Evolutionary conservation across 64 coral and sea anemone genomes (phyloP).

Genomic region (Montipora cactus): DNA sequence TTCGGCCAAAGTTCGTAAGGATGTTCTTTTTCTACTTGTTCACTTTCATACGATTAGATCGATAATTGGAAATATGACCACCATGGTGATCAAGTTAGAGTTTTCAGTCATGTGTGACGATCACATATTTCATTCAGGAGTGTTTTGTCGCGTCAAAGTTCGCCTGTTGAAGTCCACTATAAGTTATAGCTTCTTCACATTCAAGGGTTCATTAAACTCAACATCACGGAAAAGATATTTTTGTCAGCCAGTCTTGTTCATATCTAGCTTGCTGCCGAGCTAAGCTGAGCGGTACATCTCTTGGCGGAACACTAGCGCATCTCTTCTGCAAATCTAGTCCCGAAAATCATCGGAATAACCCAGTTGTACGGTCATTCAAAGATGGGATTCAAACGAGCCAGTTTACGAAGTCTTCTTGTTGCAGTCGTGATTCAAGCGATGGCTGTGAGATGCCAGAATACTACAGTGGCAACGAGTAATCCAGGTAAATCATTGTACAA

Average conservation of each 20-base stretch:
- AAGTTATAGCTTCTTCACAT: neutral
- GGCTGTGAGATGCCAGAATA: slow-evolving; percentile 1
- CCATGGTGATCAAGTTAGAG: neutral
- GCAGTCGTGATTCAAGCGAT: neutral
- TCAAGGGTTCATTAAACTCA: slow-evolving; percentile 15
- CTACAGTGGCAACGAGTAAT: neutral
- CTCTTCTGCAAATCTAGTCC: too few relatives aligned
- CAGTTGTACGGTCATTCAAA: too few relatives aligned
- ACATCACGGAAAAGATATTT: slow-evolving; percentile 34
- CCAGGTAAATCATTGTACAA: neutral
- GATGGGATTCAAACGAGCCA: neutral
- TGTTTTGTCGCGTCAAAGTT: slow-evolving; percentile 42
- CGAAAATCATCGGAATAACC: neutral
- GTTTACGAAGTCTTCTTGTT: neutral
- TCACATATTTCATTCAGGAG: slow-evolving; percentile 12
- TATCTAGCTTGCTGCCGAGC: neutral
- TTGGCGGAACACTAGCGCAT: neutral
- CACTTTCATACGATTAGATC: neutral
- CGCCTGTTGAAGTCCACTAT: neutral
- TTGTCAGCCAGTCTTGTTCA: neutral
- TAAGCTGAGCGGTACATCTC: neutral
- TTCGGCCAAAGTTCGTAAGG: neutral
- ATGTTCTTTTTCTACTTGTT: neutral
- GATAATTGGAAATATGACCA: too few relatives aligned
- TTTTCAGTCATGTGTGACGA: neutral